Evolutionary conservation across 1,140 invertebrate species (phyloP).

Genomic region (Papilio dardanus): DNA sequence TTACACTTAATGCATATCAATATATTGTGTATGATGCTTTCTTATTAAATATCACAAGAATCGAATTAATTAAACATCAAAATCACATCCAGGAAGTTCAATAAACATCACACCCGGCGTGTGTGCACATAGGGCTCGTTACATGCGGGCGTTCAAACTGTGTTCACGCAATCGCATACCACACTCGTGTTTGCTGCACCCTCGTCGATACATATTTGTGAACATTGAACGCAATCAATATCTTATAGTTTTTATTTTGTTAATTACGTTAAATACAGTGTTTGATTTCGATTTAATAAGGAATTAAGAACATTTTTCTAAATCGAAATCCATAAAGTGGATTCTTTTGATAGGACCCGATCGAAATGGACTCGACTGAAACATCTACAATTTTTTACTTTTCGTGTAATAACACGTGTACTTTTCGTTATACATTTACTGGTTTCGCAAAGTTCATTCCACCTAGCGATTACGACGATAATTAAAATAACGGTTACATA

Average conservation of each 20-base stretch:
- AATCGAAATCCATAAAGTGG: no score
- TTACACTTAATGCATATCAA: no score
- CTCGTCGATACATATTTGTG: conserved; percentile 75
- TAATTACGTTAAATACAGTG: background rate
- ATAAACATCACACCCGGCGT: conserved; percentile 47
- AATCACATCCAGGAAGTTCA: conserved; percentile 67
- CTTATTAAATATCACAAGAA: background rate
- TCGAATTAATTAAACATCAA: conserved; percentile 39
- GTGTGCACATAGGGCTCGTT: background rate
- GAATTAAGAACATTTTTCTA: no score
- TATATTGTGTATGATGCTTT: background rate
- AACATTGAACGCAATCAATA: conserved; percentile 66
- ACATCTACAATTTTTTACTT: no score
- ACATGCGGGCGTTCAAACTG: conserved; percentile 66
- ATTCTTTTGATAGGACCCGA: no score
- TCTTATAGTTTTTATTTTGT: background rate
- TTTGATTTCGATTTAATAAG: no score
- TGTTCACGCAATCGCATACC: conserved; percentile 65
- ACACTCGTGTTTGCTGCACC: conserved; percentile 52
- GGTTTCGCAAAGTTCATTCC: conserved; percentile 25
- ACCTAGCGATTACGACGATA: conserved; percentile 46
- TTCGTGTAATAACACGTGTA: background rate
- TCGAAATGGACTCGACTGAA: no score
- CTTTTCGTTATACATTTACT: background rate
- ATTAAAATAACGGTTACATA: conserved; percentile 51